Percentiles rank a stretch among this genome's conserved stretches.
Conservation (phyloP, 2,888 invertebrate species). For the Spilosoma lubricipeda region DNA sequence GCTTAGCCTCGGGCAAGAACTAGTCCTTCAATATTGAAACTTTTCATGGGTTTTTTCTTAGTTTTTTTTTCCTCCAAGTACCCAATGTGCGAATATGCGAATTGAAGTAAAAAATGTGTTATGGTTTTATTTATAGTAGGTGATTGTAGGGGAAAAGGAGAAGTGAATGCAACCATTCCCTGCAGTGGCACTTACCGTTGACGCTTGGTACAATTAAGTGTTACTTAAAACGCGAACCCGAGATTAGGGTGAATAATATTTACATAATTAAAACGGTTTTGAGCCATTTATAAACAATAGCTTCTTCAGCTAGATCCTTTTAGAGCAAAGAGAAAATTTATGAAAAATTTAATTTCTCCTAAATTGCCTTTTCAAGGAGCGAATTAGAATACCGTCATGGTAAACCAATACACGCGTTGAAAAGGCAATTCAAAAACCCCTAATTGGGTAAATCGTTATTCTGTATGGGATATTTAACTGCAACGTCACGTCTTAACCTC, state of each 20-base stretch:
- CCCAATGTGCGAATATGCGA: not conserved
- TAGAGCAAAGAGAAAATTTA: not conserved
- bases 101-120: not conserved
- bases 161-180: constrained; percentile 26
- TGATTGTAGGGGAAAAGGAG: constrained; percentile 36
- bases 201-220: constrained; percentile 17
- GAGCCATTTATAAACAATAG: not conserved
- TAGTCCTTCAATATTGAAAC: too few relatives aligned
- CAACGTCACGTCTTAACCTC: too few relatives aligned
- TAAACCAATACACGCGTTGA: not conserved
- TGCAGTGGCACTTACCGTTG: constrained; percentile 3
- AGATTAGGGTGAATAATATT: not conserved
- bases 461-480: too few relatives aligned
- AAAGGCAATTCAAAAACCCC: too few relatives aligned
- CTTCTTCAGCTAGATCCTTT: not conserved
- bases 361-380: too few relatives aligned
- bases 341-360: not conserved
- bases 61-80: not conserved
- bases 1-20: too few relatives aligned
- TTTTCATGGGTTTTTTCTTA: not conserved
- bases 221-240: constrained; percentile 36
- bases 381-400: too few relatives aligned
- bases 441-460: too few relatives aligned
- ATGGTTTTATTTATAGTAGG: constrained; percentile 36
- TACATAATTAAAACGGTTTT: not conserved